phyloP scores from a whole-genome alignment of 2,888 invertebrate species.

The Ceriagrion tenellum region DNA sequence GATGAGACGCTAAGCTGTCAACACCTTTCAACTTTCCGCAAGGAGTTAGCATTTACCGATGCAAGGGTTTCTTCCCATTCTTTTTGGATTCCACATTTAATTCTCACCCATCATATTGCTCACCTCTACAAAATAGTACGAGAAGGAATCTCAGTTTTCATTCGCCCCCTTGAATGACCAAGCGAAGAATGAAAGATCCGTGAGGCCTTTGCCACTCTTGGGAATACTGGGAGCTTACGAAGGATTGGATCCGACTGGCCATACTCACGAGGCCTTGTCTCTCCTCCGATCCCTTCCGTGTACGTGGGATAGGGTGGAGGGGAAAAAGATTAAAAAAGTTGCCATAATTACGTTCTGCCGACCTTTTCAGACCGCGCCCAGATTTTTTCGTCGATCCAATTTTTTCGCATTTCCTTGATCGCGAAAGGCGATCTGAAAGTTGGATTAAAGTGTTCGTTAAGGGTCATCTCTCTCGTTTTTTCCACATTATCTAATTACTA shows the following conservation, averaged over 20 bases:
- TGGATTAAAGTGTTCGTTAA: background rate
- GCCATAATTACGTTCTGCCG: background rate
- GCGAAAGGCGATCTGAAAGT: background rate
- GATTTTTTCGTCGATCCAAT: background rate
- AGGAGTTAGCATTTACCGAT: too few species aligned
- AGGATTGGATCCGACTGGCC: background rate
- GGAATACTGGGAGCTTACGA: background rate
- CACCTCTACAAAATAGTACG: too few species aligned
- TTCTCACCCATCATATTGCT: too few species aligned
- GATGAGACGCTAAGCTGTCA: too few species aligned
- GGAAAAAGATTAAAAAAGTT: constrained; percentile 17
- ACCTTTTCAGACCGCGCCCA: background rate
- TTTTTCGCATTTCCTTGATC: constrained; percentile 22
- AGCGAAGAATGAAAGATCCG: too few species aligned
- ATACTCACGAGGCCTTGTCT: background rate
- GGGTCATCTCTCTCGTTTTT: background rate
- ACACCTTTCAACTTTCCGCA: too few species aligned
- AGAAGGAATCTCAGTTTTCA: too few species aligned
- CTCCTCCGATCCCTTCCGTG: background rate
- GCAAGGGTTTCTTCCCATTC: too few species aligned
- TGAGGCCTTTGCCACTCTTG: background rate
- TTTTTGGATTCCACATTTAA: too few species aligned
- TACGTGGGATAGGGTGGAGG: background rate
- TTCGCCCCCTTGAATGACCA: too few species aligned
- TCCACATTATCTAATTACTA: background rate